Base-by-base conservation (phyloP, 2,797 vertebrate species). In the Scyliorhinus canicula region DNA sequence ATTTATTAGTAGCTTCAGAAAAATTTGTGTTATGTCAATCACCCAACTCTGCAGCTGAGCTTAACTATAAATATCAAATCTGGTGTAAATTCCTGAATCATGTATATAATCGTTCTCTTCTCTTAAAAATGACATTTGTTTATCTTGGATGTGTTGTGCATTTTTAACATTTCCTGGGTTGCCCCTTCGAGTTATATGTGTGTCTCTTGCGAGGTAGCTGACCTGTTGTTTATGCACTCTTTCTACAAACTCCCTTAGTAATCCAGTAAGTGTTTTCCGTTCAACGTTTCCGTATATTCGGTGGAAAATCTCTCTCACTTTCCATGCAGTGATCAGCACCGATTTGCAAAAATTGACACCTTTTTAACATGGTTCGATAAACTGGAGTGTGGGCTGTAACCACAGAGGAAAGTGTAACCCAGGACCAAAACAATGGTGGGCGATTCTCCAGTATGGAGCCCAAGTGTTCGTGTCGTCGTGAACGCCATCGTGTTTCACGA, bases 91-190 rank as follows among this genome's bases (percentile, higher is more conserved):
- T 21, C 55, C 12, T n/a, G 35, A 40, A n/a, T 88, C 8, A 6
- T 19, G 4, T 57, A 35, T 40, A 60, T 91, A 40, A 91, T 21
- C 88, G 24, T 91, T 40, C 5, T 47, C 5, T 82, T 19, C 11
- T 85, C 31, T 85, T 31, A 5, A 50, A 85, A 31, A 85, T 14
- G 4, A 4, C 31, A 4, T 5, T 57, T 57, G 52, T 88, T 88
- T 55, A 35, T n/a, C 28, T 35, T 28, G 55, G 11, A 4, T 57
- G 52, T 35, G 28, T 6, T 16, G 14, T 5, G 14, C 28, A 35
- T 88, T 57, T 88, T n/a, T 88, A 88, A 57, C 52, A 88, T 88
- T 57, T 88, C 52, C 52, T 50, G 55, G 85, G 57, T 55, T 88
- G 28, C 57, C 26, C 31, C 85, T 55, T 6, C 3, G 8, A 26